Evolutionary conservation across 2,888 invertebrate species (phyloP), one percentile per base, ranked within the genome.

Genomic region (Catocala fraxini): DNA sequence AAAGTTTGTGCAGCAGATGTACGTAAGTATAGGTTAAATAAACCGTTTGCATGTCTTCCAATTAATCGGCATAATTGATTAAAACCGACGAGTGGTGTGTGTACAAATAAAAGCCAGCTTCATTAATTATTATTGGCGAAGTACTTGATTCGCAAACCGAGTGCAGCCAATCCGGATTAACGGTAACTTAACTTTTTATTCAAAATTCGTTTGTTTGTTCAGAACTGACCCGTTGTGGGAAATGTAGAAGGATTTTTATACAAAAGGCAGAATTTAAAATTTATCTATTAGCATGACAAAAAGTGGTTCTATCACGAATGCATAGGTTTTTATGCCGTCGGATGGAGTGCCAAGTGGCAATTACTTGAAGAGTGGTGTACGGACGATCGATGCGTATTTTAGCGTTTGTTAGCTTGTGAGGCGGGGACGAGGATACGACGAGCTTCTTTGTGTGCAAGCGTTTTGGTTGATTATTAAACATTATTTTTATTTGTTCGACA

Each of bases 271-370:
- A 59, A 51, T 64, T 61, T 68, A 42, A 49, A 55, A 35, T 59
- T 56, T 63, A 43, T 42, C 47, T 52, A 63, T 71, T 62, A 71
- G 1, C 58, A 61, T 63, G 46, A 66, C 58, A 74, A 65, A 59
- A 65, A 59, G 33, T 39, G 56, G 12, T 61, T 43, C 39, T 60
- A 65, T 77, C 68, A 75, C 49, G 56, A 74, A 75, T 77, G 75
- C 75, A 77, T 76, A 64, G 70, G 70, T 67, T 75, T 73, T 59
- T 56, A 68, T 62, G 51, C 52, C 45, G 57, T 57, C 51, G 71
- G 57, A 58, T 70, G 63, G 74, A 73, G 75, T 72, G 63, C 68
- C 79, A 83, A 71, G 74, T 72, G 63, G 68, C 81, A 84, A 84
- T 84, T 81, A 82, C 63, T 63, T 71, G 52, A 65, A 82, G 83